phyloP scores from a whole-genome alignment of 2,797 vertebrate genomes.

The Cygnus olor region DNA sequence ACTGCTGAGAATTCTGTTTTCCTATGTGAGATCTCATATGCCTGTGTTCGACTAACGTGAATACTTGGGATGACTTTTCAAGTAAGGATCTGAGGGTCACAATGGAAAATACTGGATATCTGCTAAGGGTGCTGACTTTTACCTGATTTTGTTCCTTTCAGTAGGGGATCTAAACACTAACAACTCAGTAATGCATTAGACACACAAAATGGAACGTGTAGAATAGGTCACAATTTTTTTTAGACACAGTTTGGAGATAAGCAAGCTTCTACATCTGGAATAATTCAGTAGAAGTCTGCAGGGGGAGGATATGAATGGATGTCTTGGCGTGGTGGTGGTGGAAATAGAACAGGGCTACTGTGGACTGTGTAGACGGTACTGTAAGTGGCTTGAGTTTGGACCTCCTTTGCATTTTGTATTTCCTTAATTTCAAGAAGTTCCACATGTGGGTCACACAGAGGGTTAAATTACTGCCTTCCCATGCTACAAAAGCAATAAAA shows the following conservation, averaged over 20 bases:
- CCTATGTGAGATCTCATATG: background rate
- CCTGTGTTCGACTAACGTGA: background rate
- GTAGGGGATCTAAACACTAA: background rate
- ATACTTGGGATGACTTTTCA: background rate
- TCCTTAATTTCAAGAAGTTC: background rate
- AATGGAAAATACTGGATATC: background rate
- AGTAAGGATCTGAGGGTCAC: background rate
- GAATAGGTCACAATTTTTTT: background rate
- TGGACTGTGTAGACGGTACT: background rate
- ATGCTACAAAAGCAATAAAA: background rate
- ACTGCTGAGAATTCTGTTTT: background rate
- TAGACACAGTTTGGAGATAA: background rate
- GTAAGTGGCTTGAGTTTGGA: background rate
- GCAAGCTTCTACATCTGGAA: background rate
- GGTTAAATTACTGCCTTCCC: background rate
- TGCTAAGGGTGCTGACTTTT: background rate
- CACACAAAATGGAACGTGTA: background rate
- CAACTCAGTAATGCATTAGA: background rate
- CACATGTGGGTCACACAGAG: background rate
- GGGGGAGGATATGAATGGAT: background rate
- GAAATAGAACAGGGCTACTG: background rate
- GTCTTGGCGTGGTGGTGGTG: background rate
- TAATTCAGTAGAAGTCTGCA: background rate
- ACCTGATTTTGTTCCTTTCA: background rate
- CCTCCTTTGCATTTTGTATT: background rate